Conservation (phyloP, 2,797 vertebrate species). For the Cynopterus sphinx region DNA sequence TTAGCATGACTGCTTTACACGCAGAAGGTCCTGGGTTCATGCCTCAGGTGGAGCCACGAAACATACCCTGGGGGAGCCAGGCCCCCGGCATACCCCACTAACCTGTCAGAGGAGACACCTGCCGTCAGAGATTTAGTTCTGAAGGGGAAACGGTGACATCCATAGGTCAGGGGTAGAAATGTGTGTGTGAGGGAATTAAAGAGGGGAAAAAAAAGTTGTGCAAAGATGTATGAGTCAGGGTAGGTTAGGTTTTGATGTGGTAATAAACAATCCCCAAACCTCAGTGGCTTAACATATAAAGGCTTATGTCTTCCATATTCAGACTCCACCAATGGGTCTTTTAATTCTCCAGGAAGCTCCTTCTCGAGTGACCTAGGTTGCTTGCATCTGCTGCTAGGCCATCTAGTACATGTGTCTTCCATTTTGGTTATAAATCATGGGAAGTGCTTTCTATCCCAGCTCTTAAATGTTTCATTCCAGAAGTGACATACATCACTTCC, state of each 20-base stretch:
- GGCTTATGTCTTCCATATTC: neutral
- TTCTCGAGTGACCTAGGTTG: neutral
- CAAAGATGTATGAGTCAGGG: neutral
- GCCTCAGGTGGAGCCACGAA: too few species aligned
- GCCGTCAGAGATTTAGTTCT: too few species aligned
- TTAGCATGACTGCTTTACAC: too few species aligned
- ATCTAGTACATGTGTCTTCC: neutral
- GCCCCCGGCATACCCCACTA: too few species aligned
- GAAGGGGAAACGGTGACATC: too few species aligned
- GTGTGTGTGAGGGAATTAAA: too few species aligned
- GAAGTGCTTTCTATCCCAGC: neutral
- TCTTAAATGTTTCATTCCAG: neutral
- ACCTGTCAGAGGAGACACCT: too few species aligned
- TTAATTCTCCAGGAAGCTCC: neutral
- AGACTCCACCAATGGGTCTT: neutral
- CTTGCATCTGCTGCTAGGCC: neutral
- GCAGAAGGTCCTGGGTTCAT: too few species aligned
- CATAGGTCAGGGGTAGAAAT: too few species aligned
- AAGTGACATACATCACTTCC: neutral
- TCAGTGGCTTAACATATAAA: neutral
- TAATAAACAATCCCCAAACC: neutral
- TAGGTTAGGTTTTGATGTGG: neutral
- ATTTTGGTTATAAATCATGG: neutral
- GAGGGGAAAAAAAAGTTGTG: neutral
- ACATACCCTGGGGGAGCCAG: too few species aligned